Conservation (phyloP, 2,888 invertebrate species). For the Torymus aiolomorphi region DNA sequence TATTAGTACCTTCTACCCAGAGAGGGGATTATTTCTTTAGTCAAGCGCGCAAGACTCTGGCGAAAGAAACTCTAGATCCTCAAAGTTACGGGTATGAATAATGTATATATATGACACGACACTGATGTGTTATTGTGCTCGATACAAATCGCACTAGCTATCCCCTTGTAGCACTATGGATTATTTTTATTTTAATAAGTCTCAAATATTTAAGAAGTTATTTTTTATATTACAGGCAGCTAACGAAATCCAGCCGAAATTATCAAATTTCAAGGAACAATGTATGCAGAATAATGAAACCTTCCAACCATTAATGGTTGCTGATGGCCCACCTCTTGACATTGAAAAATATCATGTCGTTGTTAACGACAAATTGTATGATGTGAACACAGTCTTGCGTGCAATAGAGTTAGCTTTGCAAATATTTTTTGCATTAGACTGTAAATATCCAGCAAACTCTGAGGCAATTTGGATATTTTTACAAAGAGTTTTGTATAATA, state of each 20-base stretch:
- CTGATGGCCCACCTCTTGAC: neutral
- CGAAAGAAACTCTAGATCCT: no score
- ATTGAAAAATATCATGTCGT: conserved; percentile 23
- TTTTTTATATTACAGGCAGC: conserved; percentile 15
- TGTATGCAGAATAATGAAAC: conserved; percentile 20
- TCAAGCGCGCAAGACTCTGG: no score
- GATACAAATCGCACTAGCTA: no score
- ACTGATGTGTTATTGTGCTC: no score
- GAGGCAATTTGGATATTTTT: conserved; percentile 11
- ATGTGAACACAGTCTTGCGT: neutral
- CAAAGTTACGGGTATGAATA: no score
- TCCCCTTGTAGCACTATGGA: no score
- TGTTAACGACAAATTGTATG: conserved; percentile 22
- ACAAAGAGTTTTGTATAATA: conserved; percentile 25
- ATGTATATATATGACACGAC: no score
- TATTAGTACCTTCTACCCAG: no score
- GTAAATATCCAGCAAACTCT: conserved; percentile 15
- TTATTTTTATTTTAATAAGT: no score
- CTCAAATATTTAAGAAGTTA: neutral
- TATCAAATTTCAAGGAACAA: neutral
- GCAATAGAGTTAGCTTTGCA: conserved; percentile 8
- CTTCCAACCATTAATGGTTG: conserved; percentile 20
- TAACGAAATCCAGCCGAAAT: conserved; percentile 14
- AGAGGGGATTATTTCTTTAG: no score
- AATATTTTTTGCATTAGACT: conserved; percentile 23